Percentiles rank a stretch among this genome's conserved stretches.
Conservation (phyloP, 2,888 invertebrate species). For the Parochlus steinenii region DNA sequence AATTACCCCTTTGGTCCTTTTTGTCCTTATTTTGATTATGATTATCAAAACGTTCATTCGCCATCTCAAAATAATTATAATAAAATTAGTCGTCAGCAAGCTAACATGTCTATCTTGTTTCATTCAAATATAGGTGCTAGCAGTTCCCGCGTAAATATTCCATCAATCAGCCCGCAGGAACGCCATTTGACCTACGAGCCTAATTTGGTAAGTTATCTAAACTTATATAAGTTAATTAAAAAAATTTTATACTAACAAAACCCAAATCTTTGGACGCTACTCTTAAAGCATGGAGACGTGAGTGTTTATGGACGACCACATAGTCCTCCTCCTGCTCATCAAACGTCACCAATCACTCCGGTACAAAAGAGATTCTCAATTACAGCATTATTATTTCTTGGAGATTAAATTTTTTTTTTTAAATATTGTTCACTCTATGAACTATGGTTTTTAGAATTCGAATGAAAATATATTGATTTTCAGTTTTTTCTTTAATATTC, state of each 20-base stretch:
- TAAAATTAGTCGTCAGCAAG: constrained; percentile 5
- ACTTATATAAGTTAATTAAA: neutral
- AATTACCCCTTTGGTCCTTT: constrained; percentile 19
- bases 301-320: constrained; percentile 37
- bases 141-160: constrained; percentile 37
- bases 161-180: constrained; percentile 42
- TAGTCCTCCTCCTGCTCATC: constrained; percentile 75
- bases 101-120: constrained; percentile 13
- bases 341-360: constrained; percentile 53
- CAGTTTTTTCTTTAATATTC: constrained; percentile 4
- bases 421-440: too few relatives aligned
- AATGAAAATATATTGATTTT: constrained; percentile 2
- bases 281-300: constrained; percentile 11
- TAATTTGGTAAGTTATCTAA: neutral
- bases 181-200: constrained; percentile 30
- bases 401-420: too few relatives aligned
- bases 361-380: constrained; percentile 29
- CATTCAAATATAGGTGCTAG: constrained; percentile 28
- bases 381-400: neutral
- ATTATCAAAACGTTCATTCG: too few relatives aligned
- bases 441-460: neutral
- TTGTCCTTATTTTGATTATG: constrained; percentile 12
- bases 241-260: neutral
- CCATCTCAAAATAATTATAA: neutral
- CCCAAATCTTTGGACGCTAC: constrained; percentile 1